Evolutionary conservation across 2,797 vertebrate genomes (phyloP).

Genomic region (Pangasius larnaudii): DNA sequence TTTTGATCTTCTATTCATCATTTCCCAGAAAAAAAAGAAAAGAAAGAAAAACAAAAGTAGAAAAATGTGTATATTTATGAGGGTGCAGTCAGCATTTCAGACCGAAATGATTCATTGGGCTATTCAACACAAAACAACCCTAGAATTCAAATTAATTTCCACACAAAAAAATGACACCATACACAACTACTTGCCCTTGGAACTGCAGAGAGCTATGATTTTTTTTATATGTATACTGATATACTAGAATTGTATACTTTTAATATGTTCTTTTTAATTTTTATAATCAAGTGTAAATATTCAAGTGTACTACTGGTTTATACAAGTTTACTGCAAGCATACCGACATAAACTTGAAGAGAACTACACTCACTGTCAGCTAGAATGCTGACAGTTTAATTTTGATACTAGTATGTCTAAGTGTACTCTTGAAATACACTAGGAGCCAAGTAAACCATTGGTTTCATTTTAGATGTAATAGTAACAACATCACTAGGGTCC

Average conservation of each 20-base stretch:
- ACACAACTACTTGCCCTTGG: not conserved
- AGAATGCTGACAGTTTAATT: not conserved
- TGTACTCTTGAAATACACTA: too few relatives aligned
- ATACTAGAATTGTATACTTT: not conserved
- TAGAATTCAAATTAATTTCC: not conserved
- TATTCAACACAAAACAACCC: not conserved
- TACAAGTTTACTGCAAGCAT: not conserved
- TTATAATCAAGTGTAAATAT: not conserved
- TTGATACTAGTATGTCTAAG: not conserved
- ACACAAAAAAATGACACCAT: not conserved
- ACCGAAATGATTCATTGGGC: not conserved
- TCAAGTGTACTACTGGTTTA: not conserved
- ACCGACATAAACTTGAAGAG: not conserved
- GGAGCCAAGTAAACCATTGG: too few relatives aligned
- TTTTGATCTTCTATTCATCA: not conserved
- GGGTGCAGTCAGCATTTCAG: not conserved
- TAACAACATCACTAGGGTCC: not conserved
- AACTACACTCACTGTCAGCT: not conserved
- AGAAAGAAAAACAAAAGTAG: not conserved
- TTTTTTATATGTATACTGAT: not conserved
- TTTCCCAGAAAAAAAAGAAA: not conserved
- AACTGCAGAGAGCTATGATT: not conserved
- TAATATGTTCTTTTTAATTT: not conserved
- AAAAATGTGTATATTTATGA: not conserved
- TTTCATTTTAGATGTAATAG: not conserved